Conservation (phyloP, 2,888 invertebrate genomes). For the Tuta absoluta region DNA sequence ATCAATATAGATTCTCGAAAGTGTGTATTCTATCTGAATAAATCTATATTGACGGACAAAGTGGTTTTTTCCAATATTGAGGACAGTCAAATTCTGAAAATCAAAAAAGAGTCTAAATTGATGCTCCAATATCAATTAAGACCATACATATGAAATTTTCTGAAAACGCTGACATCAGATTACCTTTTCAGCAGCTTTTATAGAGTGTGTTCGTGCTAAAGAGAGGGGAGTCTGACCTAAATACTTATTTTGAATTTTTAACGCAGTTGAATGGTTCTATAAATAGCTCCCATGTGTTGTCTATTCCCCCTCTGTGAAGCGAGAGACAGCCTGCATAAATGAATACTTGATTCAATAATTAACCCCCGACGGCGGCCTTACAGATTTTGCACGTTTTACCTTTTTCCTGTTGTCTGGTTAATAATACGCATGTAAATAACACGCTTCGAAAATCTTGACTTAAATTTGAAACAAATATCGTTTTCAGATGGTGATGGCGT, state of each 20-base stretch:
- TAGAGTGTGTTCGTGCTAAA: constrained; percentile 18
- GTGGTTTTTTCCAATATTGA: not conserved
- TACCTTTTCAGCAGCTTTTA: constrained; percentile 19
- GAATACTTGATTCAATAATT: constrained; percentile 75
- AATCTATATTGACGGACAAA: not conserved
- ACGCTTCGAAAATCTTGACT: no score
- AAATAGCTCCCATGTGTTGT: constrained; percentile 34
- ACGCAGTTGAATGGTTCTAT: constrained; percentile 35
- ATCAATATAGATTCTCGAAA: no score
- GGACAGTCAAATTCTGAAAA: not conserved
- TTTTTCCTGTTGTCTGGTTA: not conserved
- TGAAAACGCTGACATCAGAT: constrained; percentile 10
- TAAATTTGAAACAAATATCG: no score
- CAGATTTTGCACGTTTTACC: constrained; percentile 33
- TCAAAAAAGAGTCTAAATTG: no score
- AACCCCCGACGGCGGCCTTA: constrained; percentile 48
- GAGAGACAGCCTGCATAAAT: constrained; percentile 59
- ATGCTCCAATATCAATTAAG: not conserved
- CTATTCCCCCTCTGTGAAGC: constrained; percentile 43
- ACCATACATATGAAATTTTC: not conserved
- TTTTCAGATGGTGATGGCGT: no score
- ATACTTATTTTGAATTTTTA: constrained; percentile 31
- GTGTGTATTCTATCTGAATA: no score
- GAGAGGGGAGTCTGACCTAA: constrained; percentile 30
- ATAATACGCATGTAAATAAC: no score